Conservation (phyloP, 2,888 invertebrate genomes). For the Rotaria magnacalcarata region DNA sequence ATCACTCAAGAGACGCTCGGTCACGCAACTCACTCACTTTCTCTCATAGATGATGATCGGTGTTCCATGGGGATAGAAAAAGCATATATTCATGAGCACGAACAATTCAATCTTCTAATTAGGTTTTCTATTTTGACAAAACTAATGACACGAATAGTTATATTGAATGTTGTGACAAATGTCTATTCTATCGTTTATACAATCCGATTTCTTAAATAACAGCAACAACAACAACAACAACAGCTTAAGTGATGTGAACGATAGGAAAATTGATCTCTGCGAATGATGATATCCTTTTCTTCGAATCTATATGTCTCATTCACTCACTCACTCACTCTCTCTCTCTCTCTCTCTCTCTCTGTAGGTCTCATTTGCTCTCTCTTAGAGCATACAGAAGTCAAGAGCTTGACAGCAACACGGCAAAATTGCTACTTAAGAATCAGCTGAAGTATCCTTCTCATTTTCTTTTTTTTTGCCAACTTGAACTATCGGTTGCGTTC, state of each 20-base stretch:
- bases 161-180: neutral
- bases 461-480: neutral
- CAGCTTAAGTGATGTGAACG: slow-evolving; percentile 2
- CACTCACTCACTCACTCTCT: neutral
- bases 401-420: slow-evolving; percentile 16
- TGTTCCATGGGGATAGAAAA: neutral
- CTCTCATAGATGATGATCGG: slow-evolving; percentile 12
- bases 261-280: neutral
- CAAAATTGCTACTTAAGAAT: slow-evolving; percentile 26
- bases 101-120: slow-evolving; percentile 31
- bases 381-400: neutral
- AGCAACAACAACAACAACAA: neutral
- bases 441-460: slow-evolving; percentile 20
- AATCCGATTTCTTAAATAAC: neutral
- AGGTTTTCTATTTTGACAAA: slow-evolving; percentile 22
- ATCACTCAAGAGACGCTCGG: slow-evolving; percentile 4
- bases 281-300: neutral
- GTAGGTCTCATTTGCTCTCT: neutral
- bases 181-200: neutral
- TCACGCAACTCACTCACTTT: slow-evolving; percentile 29
- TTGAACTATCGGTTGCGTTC: slow-evolving; percentile 16
- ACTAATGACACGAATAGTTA: neutral
- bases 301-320: neutral
- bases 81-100: slow-evolving; percentile 11
- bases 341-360: neutral